Percentiles rank a stretch among this genome's conserved stretches.
These are phyloP conservation scores for Corythornis cristatus DNA, from an alignment of 2,113 vertebrate species.

Conservation along the genomic window DNA sequence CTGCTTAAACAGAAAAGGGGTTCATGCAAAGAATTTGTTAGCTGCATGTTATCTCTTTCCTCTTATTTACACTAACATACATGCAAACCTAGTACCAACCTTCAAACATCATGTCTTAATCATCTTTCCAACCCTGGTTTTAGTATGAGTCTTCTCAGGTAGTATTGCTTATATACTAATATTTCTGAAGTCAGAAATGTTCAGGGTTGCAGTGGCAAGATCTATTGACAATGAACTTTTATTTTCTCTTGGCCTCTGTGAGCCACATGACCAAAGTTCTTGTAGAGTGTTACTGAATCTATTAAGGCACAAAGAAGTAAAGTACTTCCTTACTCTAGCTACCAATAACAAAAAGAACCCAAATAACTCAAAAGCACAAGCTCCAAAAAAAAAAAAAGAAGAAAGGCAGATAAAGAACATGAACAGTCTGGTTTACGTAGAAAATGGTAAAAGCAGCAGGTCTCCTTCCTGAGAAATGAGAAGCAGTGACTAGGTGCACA, in stretches of 20 bases:
- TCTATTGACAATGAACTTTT: neutral
- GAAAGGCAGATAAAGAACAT: neutral
- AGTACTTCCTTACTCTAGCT: neutral
- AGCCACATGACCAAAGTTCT: neutral
- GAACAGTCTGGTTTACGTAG: neutral
- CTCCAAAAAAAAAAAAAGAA: neutral
- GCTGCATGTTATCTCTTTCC: neutral
- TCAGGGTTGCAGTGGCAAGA: neutral
- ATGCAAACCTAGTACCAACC: neutral
- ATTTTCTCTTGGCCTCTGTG: neutral
- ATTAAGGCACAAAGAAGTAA: neutral
- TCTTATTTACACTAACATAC: neutral
- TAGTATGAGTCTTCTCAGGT: neutral
- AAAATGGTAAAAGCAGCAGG: neutral
- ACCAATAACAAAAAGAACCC: neutral
- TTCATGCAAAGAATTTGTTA: neutral
- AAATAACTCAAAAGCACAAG: accelerated
- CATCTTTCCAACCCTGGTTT: neutral
- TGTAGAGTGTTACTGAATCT: neutral
- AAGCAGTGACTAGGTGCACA: neutral
- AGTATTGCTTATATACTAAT: neutral
- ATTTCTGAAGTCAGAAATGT: neutral
- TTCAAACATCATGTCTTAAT: neutral
- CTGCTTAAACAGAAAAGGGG: neutral
- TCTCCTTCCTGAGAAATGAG: neutral